These are phyloP conservation scores for Drosophila picticornis DNA, from an alignment of 2,888 invertebrate species.

Conservation along the genomic window DNA sequence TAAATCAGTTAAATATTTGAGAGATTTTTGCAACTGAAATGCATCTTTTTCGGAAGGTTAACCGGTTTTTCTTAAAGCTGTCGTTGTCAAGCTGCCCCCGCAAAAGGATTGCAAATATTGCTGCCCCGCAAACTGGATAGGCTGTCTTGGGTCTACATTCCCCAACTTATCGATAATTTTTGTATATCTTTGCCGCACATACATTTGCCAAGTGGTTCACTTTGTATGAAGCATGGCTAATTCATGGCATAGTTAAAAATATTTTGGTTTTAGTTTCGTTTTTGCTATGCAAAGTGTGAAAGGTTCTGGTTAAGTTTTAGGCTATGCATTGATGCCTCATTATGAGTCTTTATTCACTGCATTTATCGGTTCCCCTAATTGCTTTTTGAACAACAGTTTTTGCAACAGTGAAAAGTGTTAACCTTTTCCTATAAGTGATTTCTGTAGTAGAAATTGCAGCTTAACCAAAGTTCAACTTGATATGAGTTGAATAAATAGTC, in stretches of 20 bases:
- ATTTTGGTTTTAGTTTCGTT: fast-evolving
- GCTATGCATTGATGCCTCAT: background rate
- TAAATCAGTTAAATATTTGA: conserved; percentile 12
- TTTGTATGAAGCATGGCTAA: background rate
- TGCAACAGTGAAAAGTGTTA: background rate
- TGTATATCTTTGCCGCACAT: background rate
- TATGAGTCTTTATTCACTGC: background rate
- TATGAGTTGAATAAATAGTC: no score
- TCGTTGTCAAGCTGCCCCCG: background rate
- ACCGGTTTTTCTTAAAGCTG: conserved; percentile 8
- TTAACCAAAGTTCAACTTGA: background rate
- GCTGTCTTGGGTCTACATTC: background rate
- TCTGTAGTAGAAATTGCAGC: background rate
- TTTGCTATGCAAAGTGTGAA: background rate
- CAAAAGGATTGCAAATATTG: background rate
- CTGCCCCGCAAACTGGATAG: background rate
- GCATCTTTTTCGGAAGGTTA: conserved; percentile 7
- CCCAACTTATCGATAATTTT: background rate
- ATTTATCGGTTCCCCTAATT: background rate
- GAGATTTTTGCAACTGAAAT: background rate
- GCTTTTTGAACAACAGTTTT: background rate
- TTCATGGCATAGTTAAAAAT: background rate
- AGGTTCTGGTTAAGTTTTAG: background rate
- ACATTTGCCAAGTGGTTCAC: background rate
- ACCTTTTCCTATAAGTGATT: background rate